Conservation (phyloP, 2,797 vertebrate genomes). For the Ibycter americanus region DNA sequence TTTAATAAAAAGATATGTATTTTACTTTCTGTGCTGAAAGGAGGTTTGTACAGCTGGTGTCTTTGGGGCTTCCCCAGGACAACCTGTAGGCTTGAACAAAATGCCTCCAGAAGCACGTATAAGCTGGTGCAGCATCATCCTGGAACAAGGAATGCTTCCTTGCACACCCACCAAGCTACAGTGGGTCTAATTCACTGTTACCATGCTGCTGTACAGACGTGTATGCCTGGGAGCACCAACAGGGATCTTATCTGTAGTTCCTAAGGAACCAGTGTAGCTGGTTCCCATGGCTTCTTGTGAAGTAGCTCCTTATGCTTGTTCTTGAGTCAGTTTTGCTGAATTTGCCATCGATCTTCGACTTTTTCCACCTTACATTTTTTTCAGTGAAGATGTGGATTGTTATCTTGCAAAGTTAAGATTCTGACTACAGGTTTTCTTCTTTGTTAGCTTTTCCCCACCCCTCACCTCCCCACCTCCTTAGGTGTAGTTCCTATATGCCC, state of each 20-base stretch:
- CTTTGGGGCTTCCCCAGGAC: neutral
- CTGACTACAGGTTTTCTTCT: neutral
- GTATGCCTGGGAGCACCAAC: neutral
- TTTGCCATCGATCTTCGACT: neutral
- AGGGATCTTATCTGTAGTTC: neutral
- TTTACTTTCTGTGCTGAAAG: neutral
- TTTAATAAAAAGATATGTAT: neutral
- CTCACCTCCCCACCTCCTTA: neutral
- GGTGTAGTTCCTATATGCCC: neutral
- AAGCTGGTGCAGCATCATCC: neutral
- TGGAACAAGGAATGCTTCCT: neutral
- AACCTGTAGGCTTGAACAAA: neutral
- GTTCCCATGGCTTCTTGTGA: neutral
- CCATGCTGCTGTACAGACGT: accelerated
- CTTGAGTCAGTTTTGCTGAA: neutral
- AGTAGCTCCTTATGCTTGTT: neutral
- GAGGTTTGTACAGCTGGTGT: neutral
- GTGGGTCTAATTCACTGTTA: neutral
- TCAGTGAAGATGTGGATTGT: neutral
- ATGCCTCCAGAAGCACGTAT: neutral
- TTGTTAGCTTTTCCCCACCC: neutral
- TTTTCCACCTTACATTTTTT: neutral
- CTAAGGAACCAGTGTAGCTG: neutral
- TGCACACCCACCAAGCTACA: neutral
- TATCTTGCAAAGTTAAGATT: neutral